Evolutionary conservation across 2,888 invertebrate genomes (phyloP).

Genomic region (Hipparchia sbordonii): DNA sequence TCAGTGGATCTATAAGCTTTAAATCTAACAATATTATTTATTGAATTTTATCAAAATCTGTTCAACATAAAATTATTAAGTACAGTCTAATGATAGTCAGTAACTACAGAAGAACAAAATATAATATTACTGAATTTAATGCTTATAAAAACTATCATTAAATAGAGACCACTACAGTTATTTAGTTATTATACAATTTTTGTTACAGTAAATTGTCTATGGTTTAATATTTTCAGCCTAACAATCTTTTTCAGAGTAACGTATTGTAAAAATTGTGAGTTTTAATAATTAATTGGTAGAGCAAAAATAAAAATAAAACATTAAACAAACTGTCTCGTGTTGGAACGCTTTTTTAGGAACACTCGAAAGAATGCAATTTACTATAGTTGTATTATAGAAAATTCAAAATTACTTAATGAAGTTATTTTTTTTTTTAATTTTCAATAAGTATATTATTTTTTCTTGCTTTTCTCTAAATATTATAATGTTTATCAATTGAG

Average conservation of each 20-base stretch:
- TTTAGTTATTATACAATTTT: too few relatives aligned
- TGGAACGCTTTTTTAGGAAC: conserved; percentile 44
- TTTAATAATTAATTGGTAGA: conserved; percentile 6
- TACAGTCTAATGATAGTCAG: too few relatives aligned
- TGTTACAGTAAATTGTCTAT: too few relatives aligned
- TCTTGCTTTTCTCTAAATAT: neutral
- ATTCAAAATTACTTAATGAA: neutral
- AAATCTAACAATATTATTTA: too few relatives aligned
- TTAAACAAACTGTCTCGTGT: conserved; percentile 71
- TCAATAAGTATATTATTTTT: neutral
- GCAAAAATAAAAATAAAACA: conserved; percentile 7
- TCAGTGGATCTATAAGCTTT: too few relatives aligned
- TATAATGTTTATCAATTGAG: neutral
- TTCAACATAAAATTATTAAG: too few relatives aligned
- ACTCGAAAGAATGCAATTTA: conserved; percentile 8
- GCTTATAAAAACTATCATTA: too few relatives aligned
- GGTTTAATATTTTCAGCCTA: neutral
- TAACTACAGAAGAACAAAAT: too few relatives aligned
- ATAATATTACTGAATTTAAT: too few relatives aligned
- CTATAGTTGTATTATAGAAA: conserved; percentile 5
- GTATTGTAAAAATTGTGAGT: conserved; percentile 19
- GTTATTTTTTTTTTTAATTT: conserved; percentile 1
- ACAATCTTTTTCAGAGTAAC: too few relatives aligned
- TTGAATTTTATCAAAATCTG: too few relatives aligned
- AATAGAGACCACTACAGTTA: too few relatives aligned